A percentile compares a stretch with the other conserved stretches of the same genome.
phyloP scores from a whole-genome alignment of 2,888 invertebrate genomes.

The Drosophila longiperda region DNA sequence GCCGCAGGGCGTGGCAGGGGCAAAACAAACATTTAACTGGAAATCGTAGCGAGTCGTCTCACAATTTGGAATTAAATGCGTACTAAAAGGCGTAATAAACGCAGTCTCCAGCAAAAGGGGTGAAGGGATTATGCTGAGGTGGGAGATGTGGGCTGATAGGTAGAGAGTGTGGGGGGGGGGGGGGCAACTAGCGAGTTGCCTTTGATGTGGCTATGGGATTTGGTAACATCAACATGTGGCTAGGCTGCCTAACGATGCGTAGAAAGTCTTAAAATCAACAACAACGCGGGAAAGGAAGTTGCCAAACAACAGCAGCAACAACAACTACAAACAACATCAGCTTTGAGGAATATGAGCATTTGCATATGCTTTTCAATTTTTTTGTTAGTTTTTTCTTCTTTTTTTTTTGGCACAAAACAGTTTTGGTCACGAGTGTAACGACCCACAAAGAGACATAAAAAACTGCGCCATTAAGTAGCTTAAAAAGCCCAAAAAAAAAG shows the following conservation, averaged over 20 bases:
- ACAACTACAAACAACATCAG: conserved; percentile 31
- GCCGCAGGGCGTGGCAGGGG: conserved; percentile 19
- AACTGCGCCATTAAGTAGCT: conserved; percentile 41
- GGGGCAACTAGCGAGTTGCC: conserved; percentile 32
- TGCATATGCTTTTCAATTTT: conserved; percentile 60
- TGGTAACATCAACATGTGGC: conserved; percentile 74
- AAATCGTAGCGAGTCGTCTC: conserved; percentile 45
- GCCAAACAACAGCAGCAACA: conserved; percentile 45
- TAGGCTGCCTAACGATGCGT: conserved; percentile 63
- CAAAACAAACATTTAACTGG: conserved; percentile 69
- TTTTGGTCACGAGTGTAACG: conserved; percentile 60
- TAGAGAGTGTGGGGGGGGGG: neutral
- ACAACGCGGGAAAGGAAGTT: conserved; percentile 56
- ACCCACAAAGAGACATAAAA: conserved; percentile 53
- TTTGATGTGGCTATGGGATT: conserved; percentile 73
- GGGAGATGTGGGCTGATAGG: neutral
- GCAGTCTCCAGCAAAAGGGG: conserved; percentile 5
- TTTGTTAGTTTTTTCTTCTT: conserved; percentile 10
- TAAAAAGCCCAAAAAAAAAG: conserved; percentile 32
- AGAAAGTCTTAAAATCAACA: conserved; percentile 75
- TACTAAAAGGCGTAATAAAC: conserved; percentile 70
- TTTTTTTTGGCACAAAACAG: conserved; percentile 39
- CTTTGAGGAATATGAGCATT: conserved; percentile 53
- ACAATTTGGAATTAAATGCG: conserved; percentile 44
- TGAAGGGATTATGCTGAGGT: neutral